Evolutionary conservation across 1,140 invertebrate species (phyloP), one percentile per base, ranked within the genome.

Genomic region (Mya arenaria): DNA sequence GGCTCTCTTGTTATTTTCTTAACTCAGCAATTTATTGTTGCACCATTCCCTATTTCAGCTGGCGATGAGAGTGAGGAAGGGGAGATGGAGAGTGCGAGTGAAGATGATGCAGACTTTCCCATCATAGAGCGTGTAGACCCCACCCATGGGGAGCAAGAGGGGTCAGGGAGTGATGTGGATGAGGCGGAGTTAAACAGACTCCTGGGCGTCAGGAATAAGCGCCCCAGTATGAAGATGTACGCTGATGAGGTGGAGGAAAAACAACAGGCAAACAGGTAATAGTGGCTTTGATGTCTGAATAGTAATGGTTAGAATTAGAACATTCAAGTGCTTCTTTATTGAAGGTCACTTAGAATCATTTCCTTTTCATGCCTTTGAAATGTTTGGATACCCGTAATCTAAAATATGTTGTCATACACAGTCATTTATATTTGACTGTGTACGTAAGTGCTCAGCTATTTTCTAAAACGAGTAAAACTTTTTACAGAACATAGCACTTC

Each of bases 241-340:
- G 96, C 96, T n/a, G 96, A 97, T 93, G 96, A 97, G 88, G 95
- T 96, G 91, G 96, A 96, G 90, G 94, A 94, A 83, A 95, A 95
- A 89, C 93, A 86, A 37, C 84, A 83, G 72, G 82, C 78, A 1
- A 86, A 88, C 82, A 88, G 84, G 88, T 90, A 84, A 52, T 19
- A 23, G n/a, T 19, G 15, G 58, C 32, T 48, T 13, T 10, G 10
- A 13, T 13, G 44, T 48, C n/a, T n/a, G n/a, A n/a, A n/a, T n/a
- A n/a, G n/a, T n/a, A n/a, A n/a, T n/a, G n/a, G n/a, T n/a, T n/a
- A n/a, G n/a, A n/a, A n/a, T n/a, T n/a, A n/a, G n/a, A n/a, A n/a
- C n/a, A n/a, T n/a, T n/a, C n/a, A n/a, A n/a, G n/a, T n/a, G n/a
- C n/a, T n/a, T n/a, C n/a, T n/a, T n/a, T n/a, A n/a, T n/a, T n/a